A percentile compares a stretch with the other conserved stretches of the same genome.
phyloP scores from a whole-genome alignment of 2,888 invertebrate species.

The Anoplius nigerrimus region DNA sequence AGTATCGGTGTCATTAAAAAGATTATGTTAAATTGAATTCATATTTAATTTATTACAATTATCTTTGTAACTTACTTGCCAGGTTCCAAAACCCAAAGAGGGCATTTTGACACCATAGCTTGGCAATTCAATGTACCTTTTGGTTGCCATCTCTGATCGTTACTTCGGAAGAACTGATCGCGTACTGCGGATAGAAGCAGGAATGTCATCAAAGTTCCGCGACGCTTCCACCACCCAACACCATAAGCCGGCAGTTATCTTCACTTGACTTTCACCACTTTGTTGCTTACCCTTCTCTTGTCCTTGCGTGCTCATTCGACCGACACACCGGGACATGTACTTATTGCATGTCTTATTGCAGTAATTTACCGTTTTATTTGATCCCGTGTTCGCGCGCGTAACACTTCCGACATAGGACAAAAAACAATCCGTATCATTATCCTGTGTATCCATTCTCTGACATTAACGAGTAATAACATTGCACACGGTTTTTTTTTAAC shows the following conservation, averaged over 20 bases:
- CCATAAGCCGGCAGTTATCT: not conserved
- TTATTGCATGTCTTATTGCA: not conserved
- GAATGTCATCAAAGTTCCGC: not conserved
- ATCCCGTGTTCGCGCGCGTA: too few species aligned
- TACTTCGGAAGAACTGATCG: not conserved
- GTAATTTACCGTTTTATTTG: not conserved
- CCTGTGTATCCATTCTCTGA: too few species aligned
- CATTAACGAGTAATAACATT: too few species aligned
- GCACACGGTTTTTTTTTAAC: too few species aligned
- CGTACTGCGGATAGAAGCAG: not conserved
- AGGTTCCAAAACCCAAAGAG: conserved; percentile 85
- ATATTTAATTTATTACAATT: not conserved
- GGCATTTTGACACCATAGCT: conserved; percentile 80
- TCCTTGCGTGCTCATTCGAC: conserved; percentile 1
- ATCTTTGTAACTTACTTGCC: conserved; percentile 80
- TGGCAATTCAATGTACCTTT: conserved; percentile 44
- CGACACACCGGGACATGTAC: not conserved
- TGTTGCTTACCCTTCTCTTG: conserved; percentile 2
- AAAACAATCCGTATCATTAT: too few species aligned
- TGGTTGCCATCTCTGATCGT: conserved; percentile 65
- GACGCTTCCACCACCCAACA: not conserved
- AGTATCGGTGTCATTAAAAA: too few species aligned
- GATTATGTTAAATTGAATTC: not conserved
- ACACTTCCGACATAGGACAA: too few species aligned
- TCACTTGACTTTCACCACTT: not conserved